Evolutionary conservation across 1,140 invertebrate genomes (phyloP), one percentile per base, ranked within the genome.

Genomic region (Neodiprion fabricii): DNA sequence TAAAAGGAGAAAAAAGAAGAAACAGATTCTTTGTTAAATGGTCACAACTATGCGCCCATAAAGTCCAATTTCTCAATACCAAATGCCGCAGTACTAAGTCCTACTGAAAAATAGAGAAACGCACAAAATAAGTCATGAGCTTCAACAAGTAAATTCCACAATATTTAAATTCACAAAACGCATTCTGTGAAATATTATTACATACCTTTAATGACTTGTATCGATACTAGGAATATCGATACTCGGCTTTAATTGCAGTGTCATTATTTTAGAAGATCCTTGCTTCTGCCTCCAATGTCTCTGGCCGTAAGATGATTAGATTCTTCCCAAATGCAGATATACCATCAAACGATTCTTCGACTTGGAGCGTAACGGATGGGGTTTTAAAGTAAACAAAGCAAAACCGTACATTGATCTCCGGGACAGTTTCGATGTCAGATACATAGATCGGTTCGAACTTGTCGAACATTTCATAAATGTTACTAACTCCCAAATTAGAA

Each of bases 381-480:
- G 73, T 80, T 72, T 82, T 79, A 17, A 86, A 85, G 72, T 84
- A 88, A 23, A 87, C 79, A 40, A 80, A 76, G 71, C 85, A 88
- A 70, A 82, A 88, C 71, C 79, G 75, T 50, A 85, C 61, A 49
- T 47, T 68, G n/a, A 9, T 67, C 21, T 73, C 7, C 66, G 71
- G 17, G 21, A 75, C 53, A 0, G 14, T 69, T 48, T 75, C 76
- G 11, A 85, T 81, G 7, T 75, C 1, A 0, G 82, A 82, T 1
- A 81, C 74, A 1, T 80, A 76, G 75, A 88, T 80, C 8, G 86
- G 85, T 14, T 82, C 74, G 71, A 78, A 81, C n/a, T 81, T 78
- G 12, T 84, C 75, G 8, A 88, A 75, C 2, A 87, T 72, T 76
- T 86, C 79, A 8, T 85, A 71, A 68, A 87, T 82, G 21, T 81